Evolutionary conservation across 1,140 invertebrate genomes (phyloP), one percentile per base, ranked within the genome.

Genomic region (Aleiodes sp.): DNA sequence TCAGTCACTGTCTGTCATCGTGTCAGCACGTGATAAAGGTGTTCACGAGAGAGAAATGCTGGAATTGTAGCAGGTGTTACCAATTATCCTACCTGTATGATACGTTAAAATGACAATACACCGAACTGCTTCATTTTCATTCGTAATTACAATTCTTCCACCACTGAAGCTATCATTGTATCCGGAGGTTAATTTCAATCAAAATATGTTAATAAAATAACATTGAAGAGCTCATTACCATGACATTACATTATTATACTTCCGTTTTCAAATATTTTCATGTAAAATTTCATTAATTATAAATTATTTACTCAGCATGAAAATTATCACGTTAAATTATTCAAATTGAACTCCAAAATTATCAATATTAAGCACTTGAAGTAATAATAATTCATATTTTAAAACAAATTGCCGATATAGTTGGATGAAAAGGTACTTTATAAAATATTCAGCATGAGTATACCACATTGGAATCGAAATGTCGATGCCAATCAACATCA

Each of bases 1-100:
- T 52, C 46, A 52, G 26, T 52, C 46, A 24, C 19, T 52, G 46
- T 52, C 46, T 21, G 21, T 52, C 46, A 9, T 24, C 16, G 6
- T 52, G 46, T 52, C 46, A 24, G 46, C 19, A 52, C 46, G 46
- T 52, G 46, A 52, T 52, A 52, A 52, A 52, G 46, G 16, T 52
- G 46, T 52, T 24, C 46, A 52, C 26, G 46, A 52, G 46, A 16
- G 46, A 21, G 16, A 52, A 21, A 52, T 52, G 7, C 46, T 21
- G 10, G 46, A 52, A 21, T 52, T 16, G 46, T 52, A 52, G 46
- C 46, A 52, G 46, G 46, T 52, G 46, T 52, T 52, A 10, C 46
- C 10, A 21, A 21, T 4, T 21, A 52, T 52, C 21, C 46, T 21
- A 52, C 46, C 46, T 52, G 46, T 4, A 52, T n/a, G n/a, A n/a